Evolutionary conservation across 1,140 invertebrate genomes (phyloP).

Genomic region (Drosophila pruinosa): DNA sequence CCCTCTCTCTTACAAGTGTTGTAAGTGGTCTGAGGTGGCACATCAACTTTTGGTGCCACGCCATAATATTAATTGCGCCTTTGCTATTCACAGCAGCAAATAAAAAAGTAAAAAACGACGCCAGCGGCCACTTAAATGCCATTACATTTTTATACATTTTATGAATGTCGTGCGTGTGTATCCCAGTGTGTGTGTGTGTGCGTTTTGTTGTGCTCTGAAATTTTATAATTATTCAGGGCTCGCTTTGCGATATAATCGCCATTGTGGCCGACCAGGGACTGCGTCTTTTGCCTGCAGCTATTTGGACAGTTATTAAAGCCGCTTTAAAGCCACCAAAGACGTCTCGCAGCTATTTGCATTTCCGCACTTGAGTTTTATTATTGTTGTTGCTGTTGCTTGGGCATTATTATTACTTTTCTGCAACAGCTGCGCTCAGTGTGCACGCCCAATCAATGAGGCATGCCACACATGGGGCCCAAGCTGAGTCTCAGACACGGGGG

Average conservation of each 20-base stretch:
- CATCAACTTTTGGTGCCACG: constrained; percentile 74
- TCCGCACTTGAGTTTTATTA: constrained; percentile 43
- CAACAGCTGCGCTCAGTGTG: constrained; percentile 44
- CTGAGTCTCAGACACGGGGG: not conserved
- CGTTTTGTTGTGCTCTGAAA: constrained; percentile 36
- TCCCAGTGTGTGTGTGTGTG: constrained; percentile 9
- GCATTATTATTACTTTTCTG: constrained; percentile 56
- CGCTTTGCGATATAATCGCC: constrained; percentile 53
- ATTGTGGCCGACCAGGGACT: constrained; percentile 31
- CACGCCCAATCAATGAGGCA: constrained; percentile 32
- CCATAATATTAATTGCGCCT: constrained; percentile 78
- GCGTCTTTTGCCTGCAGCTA: constrained; percentile 45
- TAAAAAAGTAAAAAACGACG: constrained; percentile 23
- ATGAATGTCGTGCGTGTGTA: constrained; percentile 52
- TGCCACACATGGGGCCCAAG: constrained; percentile 1
- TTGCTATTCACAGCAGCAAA: constrained; percentile 40
- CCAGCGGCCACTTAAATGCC: constrained; percentile 76
- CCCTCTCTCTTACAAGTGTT: not conserved
- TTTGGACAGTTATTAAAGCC: constrained; percentile 58
- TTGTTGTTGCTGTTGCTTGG: constrained; percentile 16
- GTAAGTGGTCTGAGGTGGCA: constrained; percentile 49
- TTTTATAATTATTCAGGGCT: constrained; percentile 77
- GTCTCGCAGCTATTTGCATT: constrained; percentile 56
- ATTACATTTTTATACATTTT: constrained; percentile 74
- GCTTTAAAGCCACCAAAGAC: constrained; percentile 34